Evolutionary conservation across 2,113 vertebrate genomes (phyloP).

Genomic region (Castor canadensis): DNA sequence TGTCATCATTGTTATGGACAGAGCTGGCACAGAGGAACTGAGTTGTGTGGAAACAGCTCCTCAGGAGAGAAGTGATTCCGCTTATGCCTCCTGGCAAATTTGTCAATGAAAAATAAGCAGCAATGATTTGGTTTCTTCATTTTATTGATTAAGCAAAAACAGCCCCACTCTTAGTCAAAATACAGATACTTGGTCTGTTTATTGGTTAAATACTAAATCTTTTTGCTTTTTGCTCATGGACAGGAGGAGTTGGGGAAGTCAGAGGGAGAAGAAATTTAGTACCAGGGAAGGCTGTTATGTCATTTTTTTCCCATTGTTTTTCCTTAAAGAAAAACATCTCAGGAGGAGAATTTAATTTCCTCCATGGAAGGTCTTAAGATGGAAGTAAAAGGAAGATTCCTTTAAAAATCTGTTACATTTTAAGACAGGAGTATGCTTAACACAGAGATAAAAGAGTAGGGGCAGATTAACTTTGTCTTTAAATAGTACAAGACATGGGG

Average conservation of each 20-base stretch:
- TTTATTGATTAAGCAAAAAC: slow-evolving; percentile 15
- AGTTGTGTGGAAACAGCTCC: neutral
- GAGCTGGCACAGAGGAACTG: neutral
- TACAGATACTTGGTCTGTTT: neutral
- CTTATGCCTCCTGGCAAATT: slow-evolving; percentile 16
- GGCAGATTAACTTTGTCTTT: neutral
- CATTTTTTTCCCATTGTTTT: slow-evolving; percentile 10
- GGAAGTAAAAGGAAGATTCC: neutral
- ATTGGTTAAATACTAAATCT: neutral
- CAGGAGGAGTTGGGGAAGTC: neutral
- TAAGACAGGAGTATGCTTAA: neutral
- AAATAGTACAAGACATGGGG: neutral
- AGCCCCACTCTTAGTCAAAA: neutral
- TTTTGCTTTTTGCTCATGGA: neutral
- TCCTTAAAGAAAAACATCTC: neutral
- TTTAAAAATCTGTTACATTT: neutral
- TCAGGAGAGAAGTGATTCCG: neutral
- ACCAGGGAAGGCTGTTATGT: neutral
- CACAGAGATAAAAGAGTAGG: neutral
- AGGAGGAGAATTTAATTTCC: neutral
- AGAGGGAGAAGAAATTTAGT: neutral
- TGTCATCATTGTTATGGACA: neutral
- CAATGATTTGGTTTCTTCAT: neutral
- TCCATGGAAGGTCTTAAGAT: neutral
- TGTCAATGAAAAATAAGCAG: slow-evolving; percentile 59